Base-by-base conservation (phyloP, 64 coral and sea anemone species). In the Montipora cactus region DNA sequence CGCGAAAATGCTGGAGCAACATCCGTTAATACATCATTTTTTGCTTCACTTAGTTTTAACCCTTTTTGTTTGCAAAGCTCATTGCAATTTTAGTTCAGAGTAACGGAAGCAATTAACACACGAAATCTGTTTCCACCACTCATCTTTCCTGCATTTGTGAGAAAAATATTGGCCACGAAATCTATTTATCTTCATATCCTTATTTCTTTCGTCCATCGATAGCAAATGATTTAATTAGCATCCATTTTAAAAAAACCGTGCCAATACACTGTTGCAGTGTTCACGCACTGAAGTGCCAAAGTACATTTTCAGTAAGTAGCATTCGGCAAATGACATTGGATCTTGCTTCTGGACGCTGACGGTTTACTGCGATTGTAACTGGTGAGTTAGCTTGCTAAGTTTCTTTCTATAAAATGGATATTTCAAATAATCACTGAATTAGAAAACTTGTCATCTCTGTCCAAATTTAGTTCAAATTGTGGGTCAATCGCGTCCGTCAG, bases 261-360 rank as follows among this genome's bases (percentile, higher is more conserved):
- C 67, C 82, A 85, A 71, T 71, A 50, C 64, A 20, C 4, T 20
- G 62, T 85, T 85, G 5, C 2, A 85, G 82, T 71, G 49, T 85
- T 70, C 45, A 85, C 61, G 82, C 11, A 57, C 11, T 64, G 67
- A 84, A 45, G 14, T 8, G 7, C 55, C 22, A 18, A 46, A 47
- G 5, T 1, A 70, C 45, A 5, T 21, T 49, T 5, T 55, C 9
- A 14, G 16, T 49, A 8, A 5, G 64, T 11, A 6, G 6, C 53
- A 57, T 8, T 57, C 6, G 6, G 53, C 53, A 57, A 61, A 81
- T 22, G 19, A 49, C 5, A 50, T 37, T 47, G 19, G 44, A 14
- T 69, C 4, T 20, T 85, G 28, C 4, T 70, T 49, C 11, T 9
- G 12, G 2, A 7, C 7, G 20, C 5, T 20, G 45, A 69, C 18